These are phyloP conservation scores for Archivesica marissinica DNA, from an alignment of 1,140 invertebrate species.

Conservation along the genomic window DNA sequence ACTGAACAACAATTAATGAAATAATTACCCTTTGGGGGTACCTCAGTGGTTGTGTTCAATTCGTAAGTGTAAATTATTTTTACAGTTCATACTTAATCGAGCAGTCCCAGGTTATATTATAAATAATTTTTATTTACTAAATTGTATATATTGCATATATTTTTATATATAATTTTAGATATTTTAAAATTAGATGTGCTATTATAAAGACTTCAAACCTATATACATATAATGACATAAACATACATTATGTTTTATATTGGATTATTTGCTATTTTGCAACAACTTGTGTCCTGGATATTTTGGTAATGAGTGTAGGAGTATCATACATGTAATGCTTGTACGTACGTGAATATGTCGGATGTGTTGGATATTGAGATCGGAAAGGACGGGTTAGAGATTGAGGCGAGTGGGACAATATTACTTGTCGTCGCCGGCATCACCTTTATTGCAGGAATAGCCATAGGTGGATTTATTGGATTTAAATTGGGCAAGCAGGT, in stretches of 20 bases:
- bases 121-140: background rate
- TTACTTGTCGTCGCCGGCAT: conserved; percentile 38
- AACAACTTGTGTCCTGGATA: too few species aligned
- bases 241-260: too few species aligned
- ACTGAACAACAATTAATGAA: conserved; percentile 25
- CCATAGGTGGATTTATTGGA: conserved; percentile 41
- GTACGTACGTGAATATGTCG: conserved; percentile 38
- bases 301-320: too few species aligned
- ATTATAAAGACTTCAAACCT: too few species aligned
- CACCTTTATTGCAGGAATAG: conserved; percentile 44
- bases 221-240: too few species aligned
- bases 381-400: conserved; percentile 57
- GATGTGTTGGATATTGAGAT: conserved; percentile 59
- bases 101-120: too few species aligned
- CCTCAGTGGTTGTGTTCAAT: conserved; percentile 13
- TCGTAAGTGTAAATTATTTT: background rate
- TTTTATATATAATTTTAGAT: background rate
- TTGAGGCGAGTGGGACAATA: conserved; percentile 56
- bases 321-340: too few species aligned
- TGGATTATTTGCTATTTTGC: too few species aligned
- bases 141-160: too few species aligned
- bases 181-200: too few species aligned
- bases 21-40: conserved; percentile 1
- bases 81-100: background rate
- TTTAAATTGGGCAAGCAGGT: conserved; percentile 33